Evolutionary conservation across 2,888 invertebrate genomes (phyloP), one percentile per base, ranked within the genome.

Genomic region (Incurvaria masculella): DNA sequence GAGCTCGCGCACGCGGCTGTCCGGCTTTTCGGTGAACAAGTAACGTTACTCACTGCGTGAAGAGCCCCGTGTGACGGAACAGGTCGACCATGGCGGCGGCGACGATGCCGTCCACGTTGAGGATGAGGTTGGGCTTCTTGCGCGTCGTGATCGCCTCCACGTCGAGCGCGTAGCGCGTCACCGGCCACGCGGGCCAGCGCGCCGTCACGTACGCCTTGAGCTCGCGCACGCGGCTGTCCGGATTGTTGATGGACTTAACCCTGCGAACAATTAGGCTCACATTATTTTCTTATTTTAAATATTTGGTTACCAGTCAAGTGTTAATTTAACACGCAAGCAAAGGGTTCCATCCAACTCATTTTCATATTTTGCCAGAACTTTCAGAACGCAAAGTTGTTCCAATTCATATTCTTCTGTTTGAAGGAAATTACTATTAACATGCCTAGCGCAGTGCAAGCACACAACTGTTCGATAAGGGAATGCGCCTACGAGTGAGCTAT

Each of bases 41-140:
- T n/a, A n/a, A 19, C 45, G 21, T 42, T 43, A 68, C 73, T 75
- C 54, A 91, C 91, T 85, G 86, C 1, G 97, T 96, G 68, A 98
- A 98, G 53, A 92, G 90, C 51, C 96, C 96, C 64, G 93, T 94
- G 66, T 96, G 89, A 33, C 96, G 82, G 56, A 99, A 83, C 81
- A 99, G 85, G 69, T 99, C 99, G 20, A 99, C 98, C 79, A 99
- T 97, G 16, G 95, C 88, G 40, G 95, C 94, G 0, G 97, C 99
- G 59, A 99, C 97, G 55, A 97, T 91, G 49, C 99, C 99, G 75
- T 99, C 99, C 18, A 99, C 99, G 73, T 99, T 99, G 52, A 99
- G 83, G 66, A 99, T 99, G 49, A 99, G 84, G 80, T 99, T 99
- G n/a, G 99, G 99, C 78, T 99, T 99, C 84, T 99, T 99, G 59